Conservation (phyloP, 2,113 vertebrate genomes). For the Nannospalax galili region DNA sequence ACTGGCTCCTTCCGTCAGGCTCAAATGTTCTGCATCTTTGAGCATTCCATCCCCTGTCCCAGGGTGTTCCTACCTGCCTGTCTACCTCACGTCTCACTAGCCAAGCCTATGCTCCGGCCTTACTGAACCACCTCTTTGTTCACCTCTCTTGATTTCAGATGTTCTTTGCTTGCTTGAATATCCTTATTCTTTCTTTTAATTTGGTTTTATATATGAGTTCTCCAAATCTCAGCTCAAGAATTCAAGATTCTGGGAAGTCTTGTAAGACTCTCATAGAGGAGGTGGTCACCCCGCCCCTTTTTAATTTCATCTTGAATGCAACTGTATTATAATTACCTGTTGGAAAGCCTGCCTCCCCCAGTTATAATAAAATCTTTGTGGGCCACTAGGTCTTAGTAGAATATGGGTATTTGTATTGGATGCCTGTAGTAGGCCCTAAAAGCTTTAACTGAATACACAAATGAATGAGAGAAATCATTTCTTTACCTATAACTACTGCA, state of each 20-base stretch:
- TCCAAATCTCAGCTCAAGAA: conserved; percentile 2
- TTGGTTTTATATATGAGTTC: not conserved
- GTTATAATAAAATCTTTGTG: not conserved
- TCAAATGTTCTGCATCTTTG: not conserved
- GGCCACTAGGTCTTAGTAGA: not conserved
- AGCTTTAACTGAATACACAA: not conserved
- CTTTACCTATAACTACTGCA: conserved; percentile 38
- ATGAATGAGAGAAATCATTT: conserved; percentile 16
- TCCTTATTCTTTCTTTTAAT: not conserved
- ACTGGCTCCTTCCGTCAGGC: not conserved
- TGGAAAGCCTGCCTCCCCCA: not conserved
- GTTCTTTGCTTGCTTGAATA: not conserved
- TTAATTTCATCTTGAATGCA: not conserved
- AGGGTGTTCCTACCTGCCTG: not conserved
- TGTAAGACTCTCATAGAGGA: not conserved
- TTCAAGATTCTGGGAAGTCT: not conserved
- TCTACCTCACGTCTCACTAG: not conserved
- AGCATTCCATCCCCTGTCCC: not conserved
- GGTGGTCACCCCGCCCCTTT: not conserved
- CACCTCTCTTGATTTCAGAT: conserved; percentile 1
- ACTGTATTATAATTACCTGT: not conserved
- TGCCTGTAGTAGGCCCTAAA: not conserved
- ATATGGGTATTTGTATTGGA: not conserved
- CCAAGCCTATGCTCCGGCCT: not conserved
- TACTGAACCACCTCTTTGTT: not conserved